Percentiles rank a stretch among this genome's conserved stretches.
These are phyloP conservation scores for Anas flavirostris DNA, from an alignment of 2,797 vertebrate species.

Conservation along the genomic window DNA sequence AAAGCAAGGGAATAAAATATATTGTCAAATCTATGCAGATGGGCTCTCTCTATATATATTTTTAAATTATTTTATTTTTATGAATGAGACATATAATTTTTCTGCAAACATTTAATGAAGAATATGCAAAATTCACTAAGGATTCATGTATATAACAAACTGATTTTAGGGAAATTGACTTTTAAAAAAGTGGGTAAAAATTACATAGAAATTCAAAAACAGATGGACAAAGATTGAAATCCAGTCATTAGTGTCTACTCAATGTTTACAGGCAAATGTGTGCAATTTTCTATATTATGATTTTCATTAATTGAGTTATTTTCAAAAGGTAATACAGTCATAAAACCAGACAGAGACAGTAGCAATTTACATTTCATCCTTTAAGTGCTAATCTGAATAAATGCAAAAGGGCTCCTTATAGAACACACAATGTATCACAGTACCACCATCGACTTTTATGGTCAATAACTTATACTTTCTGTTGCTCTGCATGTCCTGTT, in stretches of 20 bases:
- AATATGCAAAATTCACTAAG: neutral
- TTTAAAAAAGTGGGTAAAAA: neutral
- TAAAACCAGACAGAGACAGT: neutral
- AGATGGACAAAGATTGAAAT: neutral
- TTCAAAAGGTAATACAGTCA: neutral
- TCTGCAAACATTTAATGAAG: neutral
- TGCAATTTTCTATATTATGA: neutral
- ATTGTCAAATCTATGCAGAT: neutral
- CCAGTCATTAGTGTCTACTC: neutral
- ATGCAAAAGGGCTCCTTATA: neutral
- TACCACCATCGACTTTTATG: neutral
- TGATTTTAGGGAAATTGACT: neutral
- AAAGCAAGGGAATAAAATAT: neutral
- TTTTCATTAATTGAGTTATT: neutral
- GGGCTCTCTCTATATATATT: neutral
- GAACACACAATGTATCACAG: neutral
- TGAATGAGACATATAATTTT: neutral
- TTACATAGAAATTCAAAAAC: neutral
- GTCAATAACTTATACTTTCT: neutral
- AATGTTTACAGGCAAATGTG: neutral
- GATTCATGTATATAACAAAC: neutral
- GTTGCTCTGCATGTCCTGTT: neutral
- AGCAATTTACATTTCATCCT: neutral
- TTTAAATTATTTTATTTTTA: neutral
- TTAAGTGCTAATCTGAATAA: neutral